These are phyloP conservation scores for Xiphophorus birchmanni DNA, from an alignment of 2,797 vertebrate genomes.

Conservation along the genomic window DNA sequence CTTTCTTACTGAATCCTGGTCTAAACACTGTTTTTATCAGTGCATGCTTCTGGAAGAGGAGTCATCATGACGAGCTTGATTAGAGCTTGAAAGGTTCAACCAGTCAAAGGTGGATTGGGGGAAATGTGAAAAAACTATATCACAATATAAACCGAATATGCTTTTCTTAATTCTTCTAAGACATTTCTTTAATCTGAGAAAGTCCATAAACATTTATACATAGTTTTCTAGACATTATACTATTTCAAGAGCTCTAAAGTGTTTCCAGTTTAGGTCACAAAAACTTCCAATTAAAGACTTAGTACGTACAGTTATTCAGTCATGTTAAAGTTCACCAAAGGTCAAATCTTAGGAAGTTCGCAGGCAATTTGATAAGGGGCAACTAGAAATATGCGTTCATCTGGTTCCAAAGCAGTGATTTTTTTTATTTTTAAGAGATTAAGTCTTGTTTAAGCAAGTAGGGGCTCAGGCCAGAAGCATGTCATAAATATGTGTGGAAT, in stretches of 20 bases:
- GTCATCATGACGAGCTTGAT: background rate
- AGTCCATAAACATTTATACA: background rate
- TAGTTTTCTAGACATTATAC: background rate
- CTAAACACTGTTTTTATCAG: background rate
- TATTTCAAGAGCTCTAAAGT: background rate
- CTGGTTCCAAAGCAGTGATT: conserved; percentile 24
- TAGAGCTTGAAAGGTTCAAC: too few relatives aligned
- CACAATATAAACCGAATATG: background rate
- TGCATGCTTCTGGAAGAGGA: background rate
- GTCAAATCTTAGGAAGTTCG: background rate
- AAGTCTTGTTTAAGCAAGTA: conserved; percentile 57
- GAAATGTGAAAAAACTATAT: background rate
- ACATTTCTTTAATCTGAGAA: background rate
- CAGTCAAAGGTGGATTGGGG: background rate
- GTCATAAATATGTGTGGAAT: conserved; percentile 43
- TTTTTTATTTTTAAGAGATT: conserved; percentile 56
- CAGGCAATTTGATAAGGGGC: background rate
- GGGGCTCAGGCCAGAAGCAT: conserved; percentile 41
- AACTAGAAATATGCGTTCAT: conserved; percentile 15
- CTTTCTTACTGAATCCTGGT: background rate
- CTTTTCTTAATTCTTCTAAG: background rate
- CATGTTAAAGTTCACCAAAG: background rate
- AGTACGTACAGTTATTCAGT: background rate
- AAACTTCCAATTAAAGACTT: background rate
- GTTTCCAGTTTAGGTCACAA: background rate